Conservation (phyloP, 2,888 invertebrate genomes). For the Phaedon cochleariae region DNA sequence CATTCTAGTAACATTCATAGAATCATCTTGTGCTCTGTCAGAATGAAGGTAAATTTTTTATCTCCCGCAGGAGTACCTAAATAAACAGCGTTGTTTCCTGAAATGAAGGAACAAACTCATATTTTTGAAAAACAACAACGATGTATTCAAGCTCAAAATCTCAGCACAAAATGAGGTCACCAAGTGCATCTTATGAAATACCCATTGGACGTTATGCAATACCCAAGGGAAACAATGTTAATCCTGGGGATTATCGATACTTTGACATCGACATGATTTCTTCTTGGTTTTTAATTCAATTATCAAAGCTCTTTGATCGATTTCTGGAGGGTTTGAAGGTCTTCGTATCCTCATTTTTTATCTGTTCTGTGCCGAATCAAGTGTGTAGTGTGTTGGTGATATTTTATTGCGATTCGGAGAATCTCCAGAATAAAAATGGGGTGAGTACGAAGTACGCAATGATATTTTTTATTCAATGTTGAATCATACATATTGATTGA, state of each 20-base stretch:
- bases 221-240: conserved; percentile 2
- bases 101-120: too few species aligned
- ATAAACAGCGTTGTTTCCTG: too few species aligned
- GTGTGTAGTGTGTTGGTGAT: conserved; percentile 11
- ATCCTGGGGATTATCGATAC: conserved; percentile 6
- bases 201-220: neutral
- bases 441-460: neutral
- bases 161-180: neutral
- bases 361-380: conserved; percentile 13
- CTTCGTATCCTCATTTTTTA: conserved; percentile 24
- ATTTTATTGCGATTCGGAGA: neutral
- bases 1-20: too few species aligned
- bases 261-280: conserved; percentile 20
- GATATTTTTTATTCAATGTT: too few species aligned
- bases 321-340: conserved; percentile 28
- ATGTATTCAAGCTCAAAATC: neutral
- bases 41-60: too few species aligned
- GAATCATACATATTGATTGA: too few species aligned
- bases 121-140: too few species aligned
- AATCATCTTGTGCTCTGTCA: too few species aligned
- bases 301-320: conserved; percentile 31
- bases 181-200: too few species aligned
- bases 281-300: conserved; percentile 40
- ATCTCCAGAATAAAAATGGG: neutral
- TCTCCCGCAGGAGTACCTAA: too few species aligned